Base-by-base conservation (phyloP, 2,888 invertebrate species). In the Plusia festucae region DNA sequence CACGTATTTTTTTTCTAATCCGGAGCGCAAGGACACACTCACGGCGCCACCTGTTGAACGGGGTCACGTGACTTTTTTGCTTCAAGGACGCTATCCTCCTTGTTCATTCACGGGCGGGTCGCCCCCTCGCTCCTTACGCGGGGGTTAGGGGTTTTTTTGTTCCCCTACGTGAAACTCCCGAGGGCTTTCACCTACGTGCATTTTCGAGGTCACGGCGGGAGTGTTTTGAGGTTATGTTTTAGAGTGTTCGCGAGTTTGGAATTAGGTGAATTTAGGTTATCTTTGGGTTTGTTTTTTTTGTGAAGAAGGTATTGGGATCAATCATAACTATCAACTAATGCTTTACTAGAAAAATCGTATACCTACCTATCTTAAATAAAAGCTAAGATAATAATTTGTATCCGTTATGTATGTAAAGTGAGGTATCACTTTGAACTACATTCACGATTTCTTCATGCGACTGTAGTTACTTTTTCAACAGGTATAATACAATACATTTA, bases 31-130 rank as follows among this genome's bases (percentile, higher is more conserved):
- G 93, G 94, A 94, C 93, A 90, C 91, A 90, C 85, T 90, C 85
- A 91, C 92, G 93, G 91, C 87, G 93, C 91, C 94, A 95, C 94
- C 94, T 95, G 94, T 95, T 95, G 94, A 90, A 84, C 85, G 85
- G 84, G 90, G 93, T 93, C 94, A 94, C 94, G 94, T 94, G 93
- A 94, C 94, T 94, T 95, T 95, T 95, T 95, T 94, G 93, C 93
- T 92, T 88, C 92, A 95, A 94, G 94, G 94, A 94, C 94, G 93
- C 90, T 88, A 89, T 90, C 92, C 93, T 93, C 94, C 94, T 94
- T 94, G 92, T 92, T 93, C 94, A 95, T 94, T 95, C 94, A 95
- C 90, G 94, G 94, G 93, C 87, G 93, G 91, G 82, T 81, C 83
- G 79, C 86, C 90, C 92, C 90, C 67, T 72, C 91, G 88, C 91